phyloP scores from a whole-genome alignment of 2,888 invertebrate genomes.

The Tolmerus cingulatus region DNA sequence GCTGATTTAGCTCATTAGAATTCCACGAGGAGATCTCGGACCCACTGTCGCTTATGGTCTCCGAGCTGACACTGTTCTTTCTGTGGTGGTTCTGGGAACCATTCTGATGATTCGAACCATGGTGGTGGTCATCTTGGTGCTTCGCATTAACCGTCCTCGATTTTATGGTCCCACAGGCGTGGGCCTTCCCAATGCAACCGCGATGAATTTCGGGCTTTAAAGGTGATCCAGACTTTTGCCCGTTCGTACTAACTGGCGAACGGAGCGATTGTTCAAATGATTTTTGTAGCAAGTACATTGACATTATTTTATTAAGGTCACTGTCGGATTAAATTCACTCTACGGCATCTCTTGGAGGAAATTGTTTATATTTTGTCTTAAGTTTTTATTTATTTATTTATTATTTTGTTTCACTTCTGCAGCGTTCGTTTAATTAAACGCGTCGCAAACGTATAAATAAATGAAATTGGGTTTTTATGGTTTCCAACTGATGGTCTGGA shows the following conservation, averaged over 20 bases:
- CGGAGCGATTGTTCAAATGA: slow-evolving; percentile 62
- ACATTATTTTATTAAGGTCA: slow-evolving; percentile 37
- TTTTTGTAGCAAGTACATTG: slow-evolving; percentile 60
- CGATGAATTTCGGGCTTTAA: slow-evolving; percentile 67
- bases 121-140: slow-evolving; percentile 49
- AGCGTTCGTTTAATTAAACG: background rate
- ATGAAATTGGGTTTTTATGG: background rate
- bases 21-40: slow-evolving; percentile 60
- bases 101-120: slow-evolving; percentile 3
- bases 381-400: background rate
- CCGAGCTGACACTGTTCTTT: slow-evolving; percentile 62
- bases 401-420: background rate
- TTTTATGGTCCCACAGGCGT: slow-evolving; percentile 71
- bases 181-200: slow-evolving; percentile 78
- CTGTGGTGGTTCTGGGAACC: slow-evolving; percentile 53
- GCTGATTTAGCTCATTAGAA: slow-evolving; percentile 51
- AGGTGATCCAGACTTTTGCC: slow-evolving; percentile 48
- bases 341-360: background rate
- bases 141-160: slow-evolving; percentile 51
- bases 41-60: slow-evolving; percentile 62
- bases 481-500: background rate
- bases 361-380: background rate
- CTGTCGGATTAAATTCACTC: background rate
- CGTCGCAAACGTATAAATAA: background rate
- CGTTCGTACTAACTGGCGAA: slow-evolving; percentile 55